Evolutionary conservation across 1,140 invertebrate genomes (phyloP).

Genomic region (Trichogramma pretiosum): DNA sequence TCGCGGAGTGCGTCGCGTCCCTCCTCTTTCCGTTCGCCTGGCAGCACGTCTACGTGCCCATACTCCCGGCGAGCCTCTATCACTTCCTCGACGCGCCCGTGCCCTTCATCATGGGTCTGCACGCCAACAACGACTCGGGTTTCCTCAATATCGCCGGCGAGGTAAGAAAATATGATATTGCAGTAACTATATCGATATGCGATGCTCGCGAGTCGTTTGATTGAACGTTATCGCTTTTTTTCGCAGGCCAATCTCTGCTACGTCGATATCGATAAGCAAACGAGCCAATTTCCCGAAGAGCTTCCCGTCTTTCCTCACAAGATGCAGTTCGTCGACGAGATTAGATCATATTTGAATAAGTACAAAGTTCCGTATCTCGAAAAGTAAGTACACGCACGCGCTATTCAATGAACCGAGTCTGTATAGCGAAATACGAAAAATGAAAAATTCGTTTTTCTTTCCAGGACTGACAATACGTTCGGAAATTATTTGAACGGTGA

Average conservation of each 20-base stretch:
- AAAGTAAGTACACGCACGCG: conserved; percentile 31
- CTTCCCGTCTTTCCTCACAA: conserved; percentile 86
- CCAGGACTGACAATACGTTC: conserved; percentile 48
- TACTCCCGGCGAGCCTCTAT: conserved; percentile 86
- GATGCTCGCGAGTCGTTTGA: no score
- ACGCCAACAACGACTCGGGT: conserved; percentile 49
- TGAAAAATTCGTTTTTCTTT: conserved; percentile 8
- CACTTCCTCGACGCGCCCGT: conserved; percentile 98
- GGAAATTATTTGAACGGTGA: conserved; percentile 45
- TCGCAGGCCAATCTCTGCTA: conserved; percentile 80
- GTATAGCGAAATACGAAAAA: no score
- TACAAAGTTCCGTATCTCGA: conserved; percentile 51
- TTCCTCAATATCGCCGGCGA: conserved; percentile 53
- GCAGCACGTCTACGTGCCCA: conserved; percentile 99
- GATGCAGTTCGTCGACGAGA: conserved; percentile 76
- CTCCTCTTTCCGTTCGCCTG: conserved; percentile 92
- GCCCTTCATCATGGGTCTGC: conserved; percentile 95
- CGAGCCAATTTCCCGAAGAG: conserved; percentile 91
- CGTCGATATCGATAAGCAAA: conserved; percentile 89
- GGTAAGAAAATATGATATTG: no score
- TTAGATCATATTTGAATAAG: conserved; percentile 70
- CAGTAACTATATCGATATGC: no score
- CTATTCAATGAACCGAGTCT: not conserved
- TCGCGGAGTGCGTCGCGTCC: conserved; percentile 86
- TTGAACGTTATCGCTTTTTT: conserved; percentile 16